Evolutionary conservation across 2,888 invertebrate genomes (phyloP), one percentile per base, ranked within the genome.

Genomic region (Ganaspis brasiliensis): DNA sequence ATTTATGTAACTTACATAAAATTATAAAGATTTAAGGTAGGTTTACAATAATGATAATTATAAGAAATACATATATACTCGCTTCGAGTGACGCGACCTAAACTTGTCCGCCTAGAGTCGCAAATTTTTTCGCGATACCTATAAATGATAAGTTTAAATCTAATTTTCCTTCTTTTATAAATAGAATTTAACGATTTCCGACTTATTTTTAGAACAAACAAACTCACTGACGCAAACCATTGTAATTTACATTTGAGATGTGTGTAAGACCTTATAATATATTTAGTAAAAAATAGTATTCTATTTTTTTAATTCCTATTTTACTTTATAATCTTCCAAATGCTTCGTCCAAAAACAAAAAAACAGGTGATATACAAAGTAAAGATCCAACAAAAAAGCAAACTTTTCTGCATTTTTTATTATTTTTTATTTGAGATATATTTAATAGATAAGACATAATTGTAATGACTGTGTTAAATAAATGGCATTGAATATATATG

Each of bases 221-320:
- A 31, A 31, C 24, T 45, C 67, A 40, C 19, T 40, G 21, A 40
- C 40, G 21, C 8, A 56, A 26, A 24, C 24, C 26, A 24, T 24
- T 67, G 24, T 67, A 67, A 67, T 67, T 67, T 45, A 26, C 45
- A 67, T 67, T 21, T 24, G 10, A 67, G 67, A 82, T 76, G 79
- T 81, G 79, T 81, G 74, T 9, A 75, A 80, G 77, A 79, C 79
- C 79, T 78, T 84, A 85, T 78, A 84, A 82, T 82, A 79, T 82
- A 84, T 63, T 80, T 79, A 67, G 67, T 67, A 67, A 14, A 45
- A 67, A 67, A 67, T 2, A 59, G 10, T 3, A 1, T 59, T 59
- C 2, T 59, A n/a, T n/a, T n/a, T n/a, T n/a, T n/a, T n/a, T n/a
- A n/a, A n/a, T n/a, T n/a, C n/a, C n/a, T n/a, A n/a, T n/a, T n/a